Percentiles rank a stretch among this genome's conserved stretches.
These are phyloP conservation scores for Cyprinodon variegatus DNA, from an alignment of 2,113 vertebrate genomes.

Conservation along the genomic window DNA sequence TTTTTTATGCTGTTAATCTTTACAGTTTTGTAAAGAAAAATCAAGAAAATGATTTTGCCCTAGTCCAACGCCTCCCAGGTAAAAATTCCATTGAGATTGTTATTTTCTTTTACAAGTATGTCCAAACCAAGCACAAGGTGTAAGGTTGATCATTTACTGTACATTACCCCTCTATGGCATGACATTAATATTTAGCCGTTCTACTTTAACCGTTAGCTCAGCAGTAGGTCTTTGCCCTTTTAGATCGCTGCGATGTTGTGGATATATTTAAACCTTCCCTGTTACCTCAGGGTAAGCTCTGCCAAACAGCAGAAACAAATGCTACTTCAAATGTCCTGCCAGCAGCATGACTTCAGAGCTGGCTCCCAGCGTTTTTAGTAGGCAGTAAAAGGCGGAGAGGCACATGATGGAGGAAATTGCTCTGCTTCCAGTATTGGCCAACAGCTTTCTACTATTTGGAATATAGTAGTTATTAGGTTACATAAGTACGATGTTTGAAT, in stretches of 20 bases:
- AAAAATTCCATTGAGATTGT: too few relatives aligned
- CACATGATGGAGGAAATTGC: conserved; percentile 61
- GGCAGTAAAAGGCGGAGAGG: conserved; percentile 60
- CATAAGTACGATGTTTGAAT: conserved; percentile 9
- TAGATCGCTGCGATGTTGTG: conserved; percentile 60
- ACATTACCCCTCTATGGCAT: conserved; percentile 57
- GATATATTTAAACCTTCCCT: conserved; percentile 66
- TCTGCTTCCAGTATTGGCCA: conserved; percentile 46
- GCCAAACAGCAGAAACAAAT: conserved; percentile 62
- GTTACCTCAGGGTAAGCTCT: conserved; percentile 42
- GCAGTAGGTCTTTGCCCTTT: conserved; percentile 56
- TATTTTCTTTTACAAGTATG: too few relatives aligned
- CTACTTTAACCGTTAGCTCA: conserved; percentile 75
- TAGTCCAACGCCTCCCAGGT: background rate
- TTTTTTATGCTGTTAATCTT: conserved; percentile 14
- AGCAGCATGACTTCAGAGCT: conserved; percentile 74
- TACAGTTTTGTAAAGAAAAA: conserved; percentile 30
- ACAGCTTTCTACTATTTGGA: conserved; percentile 46
- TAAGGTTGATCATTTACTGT: conserved; percentile 62
- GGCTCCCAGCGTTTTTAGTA: conserved; percentile 57
- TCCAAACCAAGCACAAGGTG: conserved; percentile 15
- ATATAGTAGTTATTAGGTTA: conserved; percentile 7
- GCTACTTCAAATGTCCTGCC: conserved; percentile 65
- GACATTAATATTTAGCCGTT: conserved; percentile 47
- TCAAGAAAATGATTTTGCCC: conserved; percentile 38